phyloP scores from a whole-genome alignment of 2,797 vertebrate species.

The Alcedo quadribrachys region DNA sequence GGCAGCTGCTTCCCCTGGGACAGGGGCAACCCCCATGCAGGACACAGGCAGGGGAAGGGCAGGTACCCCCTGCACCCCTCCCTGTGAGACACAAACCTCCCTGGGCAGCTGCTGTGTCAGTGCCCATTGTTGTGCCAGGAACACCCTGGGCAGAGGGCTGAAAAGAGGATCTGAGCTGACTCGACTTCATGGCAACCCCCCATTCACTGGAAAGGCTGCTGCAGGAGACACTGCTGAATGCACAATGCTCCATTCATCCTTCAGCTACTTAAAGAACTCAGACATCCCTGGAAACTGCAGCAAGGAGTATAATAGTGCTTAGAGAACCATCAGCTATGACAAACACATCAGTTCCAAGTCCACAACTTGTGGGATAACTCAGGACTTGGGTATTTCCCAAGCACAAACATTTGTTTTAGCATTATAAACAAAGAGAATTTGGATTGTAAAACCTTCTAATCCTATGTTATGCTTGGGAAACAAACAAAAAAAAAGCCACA shows the following conservation, averaged over 20 bases:
- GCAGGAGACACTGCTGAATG: not conserved
- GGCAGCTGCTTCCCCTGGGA: slow-evolving; percentile 55
- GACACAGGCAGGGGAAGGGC: not conserved
- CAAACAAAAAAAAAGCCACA: not conserved
- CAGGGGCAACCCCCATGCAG: not conserved
- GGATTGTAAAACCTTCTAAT: not conserved
- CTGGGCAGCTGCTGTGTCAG: not conserved
- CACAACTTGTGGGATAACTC: not conserved
- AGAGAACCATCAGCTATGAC: not conserved
- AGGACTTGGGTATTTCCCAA: not conserved
- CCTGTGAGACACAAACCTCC: not conserved
- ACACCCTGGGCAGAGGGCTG: not conserved
- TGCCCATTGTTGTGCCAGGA: not conserved
- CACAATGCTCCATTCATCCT: not conserved
- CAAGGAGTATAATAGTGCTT: not conserved
- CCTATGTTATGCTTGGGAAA: not conserved
- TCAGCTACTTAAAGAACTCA: not conserved
- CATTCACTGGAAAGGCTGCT: not conserved
- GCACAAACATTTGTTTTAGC: not conserved
- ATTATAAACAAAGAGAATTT: not conserved
- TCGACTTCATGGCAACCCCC: not conserved
- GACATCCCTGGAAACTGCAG: not conserved
- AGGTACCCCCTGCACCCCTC: not conserved
- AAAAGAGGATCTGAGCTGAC: not conserved
- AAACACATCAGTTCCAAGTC: not conserved